Percentiles rank a stretch among this genome's conserved stretches.
These are phyloP conservation scores for Cossypha heuglini DNA, from an alignment of 2,797 vertebrate genomes.

Conservation along the genomic window DNA sequence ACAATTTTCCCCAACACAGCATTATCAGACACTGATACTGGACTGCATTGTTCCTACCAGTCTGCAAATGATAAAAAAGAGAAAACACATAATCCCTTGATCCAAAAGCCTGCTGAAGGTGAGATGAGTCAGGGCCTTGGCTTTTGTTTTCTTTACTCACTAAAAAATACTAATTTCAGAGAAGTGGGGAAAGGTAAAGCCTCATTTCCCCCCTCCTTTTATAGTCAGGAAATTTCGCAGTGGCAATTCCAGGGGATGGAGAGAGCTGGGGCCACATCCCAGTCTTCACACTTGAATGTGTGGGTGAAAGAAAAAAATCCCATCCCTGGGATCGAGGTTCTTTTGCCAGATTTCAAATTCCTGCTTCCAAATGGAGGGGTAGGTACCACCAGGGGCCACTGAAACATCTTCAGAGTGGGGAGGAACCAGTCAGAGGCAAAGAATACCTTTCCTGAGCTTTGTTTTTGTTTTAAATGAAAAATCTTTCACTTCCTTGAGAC, in stretches of 20 bases:
- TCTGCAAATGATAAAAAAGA: neutral
- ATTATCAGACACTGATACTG: neutral
- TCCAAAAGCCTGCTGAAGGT: neutral
- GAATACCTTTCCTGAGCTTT: neutral
- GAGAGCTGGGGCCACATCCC: neutral
- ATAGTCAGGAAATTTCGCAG: neutral
- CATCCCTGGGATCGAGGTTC: accelerated
- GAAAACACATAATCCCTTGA: neutral
- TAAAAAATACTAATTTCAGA: neutral
- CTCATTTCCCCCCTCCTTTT: neutral
- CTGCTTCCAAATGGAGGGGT: neutral
- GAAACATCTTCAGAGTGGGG: neutral
- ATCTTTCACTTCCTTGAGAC: neutral
- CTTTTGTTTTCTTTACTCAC: neutral
- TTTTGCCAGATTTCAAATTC: neutral
- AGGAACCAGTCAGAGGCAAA: neutral
- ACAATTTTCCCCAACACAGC: neutral
- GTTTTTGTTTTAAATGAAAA: neutral
- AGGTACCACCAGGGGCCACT: too few relatives aligned
- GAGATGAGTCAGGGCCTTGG: neutral
- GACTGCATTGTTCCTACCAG: neutral
- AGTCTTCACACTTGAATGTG: neutral
- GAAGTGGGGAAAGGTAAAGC: neutral
- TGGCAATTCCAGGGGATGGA: neutral
- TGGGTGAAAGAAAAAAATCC: neutral